Conservation (phyloP, 2,797 vertebrate genomes). For the Enteromius treurensis region DNA sequence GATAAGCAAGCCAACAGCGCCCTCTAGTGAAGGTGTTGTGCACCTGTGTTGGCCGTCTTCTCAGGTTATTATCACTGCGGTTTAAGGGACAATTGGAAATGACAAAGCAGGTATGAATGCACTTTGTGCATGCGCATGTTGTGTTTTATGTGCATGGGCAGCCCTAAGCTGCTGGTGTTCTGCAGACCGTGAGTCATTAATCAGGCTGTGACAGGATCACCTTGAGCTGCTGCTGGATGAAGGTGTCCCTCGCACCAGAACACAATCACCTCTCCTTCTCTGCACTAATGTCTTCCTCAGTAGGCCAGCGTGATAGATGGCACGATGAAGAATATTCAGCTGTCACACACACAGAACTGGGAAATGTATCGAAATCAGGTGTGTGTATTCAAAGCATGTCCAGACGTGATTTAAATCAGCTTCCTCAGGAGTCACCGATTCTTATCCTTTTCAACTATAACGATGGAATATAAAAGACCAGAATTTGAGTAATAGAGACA, state of each 20-base stretch:
- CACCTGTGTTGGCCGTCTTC: neutral
- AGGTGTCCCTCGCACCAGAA: constrained; percentile 19
- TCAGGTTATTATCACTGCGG: neutral
- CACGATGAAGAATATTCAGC: neutral
- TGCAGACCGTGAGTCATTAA: constrained; percentile 43
- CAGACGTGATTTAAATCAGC: neutral
- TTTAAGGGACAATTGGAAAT: neutral
- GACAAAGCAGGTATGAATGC: constrained; percentile 14
- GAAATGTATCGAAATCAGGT: neutral
- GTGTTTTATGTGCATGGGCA: constrained; percentile 37
- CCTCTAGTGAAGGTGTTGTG: constrained; percentile 19
- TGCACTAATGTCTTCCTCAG: constrained; percentile 21
- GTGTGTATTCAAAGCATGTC: neutral
- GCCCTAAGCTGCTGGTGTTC: constrained; percentile 19
- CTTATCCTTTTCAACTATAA: neutral
- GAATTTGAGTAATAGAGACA: neutral
- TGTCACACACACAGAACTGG: neutral
- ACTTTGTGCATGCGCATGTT: constrained; percentile 28
- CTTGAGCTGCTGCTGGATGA: constrained; percentile 40
- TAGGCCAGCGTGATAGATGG: constrained; percentile 23
- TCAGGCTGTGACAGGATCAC: constrained; percentile 54
- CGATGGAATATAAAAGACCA: neutral
- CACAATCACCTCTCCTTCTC: neutral
- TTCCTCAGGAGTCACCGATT: neutral
- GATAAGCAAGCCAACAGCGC: neutral